A percentile compares a stretch with the other conserved stretches of the same genome.
These are phyloP conservation scores for Shargacucullia verbasci DNA, from an alignment of 2,888 invertebrate genomes.

Conservation along the genomic window DNA sequence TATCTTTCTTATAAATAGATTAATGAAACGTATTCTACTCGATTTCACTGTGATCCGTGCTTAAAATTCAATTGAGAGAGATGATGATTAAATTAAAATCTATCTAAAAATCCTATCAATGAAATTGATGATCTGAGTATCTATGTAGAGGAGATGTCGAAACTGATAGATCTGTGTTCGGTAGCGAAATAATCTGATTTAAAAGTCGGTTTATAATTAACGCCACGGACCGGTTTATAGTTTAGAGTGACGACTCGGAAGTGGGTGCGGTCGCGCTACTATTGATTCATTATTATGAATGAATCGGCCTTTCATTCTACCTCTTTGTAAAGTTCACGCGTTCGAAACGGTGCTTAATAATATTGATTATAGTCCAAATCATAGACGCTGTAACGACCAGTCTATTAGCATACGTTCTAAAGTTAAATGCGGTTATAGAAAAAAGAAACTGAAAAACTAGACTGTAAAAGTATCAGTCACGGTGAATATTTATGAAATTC, in stretches of 20 bases:
- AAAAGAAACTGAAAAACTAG: slow-evolving; percentile 55
- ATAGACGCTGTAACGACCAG: slow-evolving; percentile 68
- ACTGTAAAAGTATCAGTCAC: slow-evolving; percentile 25
- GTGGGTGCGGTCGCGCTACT: slow-evolving; percentile 73
- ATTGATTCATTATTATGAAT: slow-evolving; percentile 85
- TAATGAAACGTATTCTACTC: slow-evolving; percentile 29
- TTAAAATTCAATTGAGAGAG: slow-evolving; percentile 70
- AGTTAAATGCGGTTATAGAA: slow-evolving; percentile 53
- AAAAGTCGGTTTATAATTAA: slow-evolving; percentile 85
- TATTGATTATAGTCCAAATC: slow-evolving; percentile 75
- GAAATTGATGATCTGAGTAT: slow-evolving; percentile 78
- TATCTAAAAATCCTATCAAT: slow-evolving; percentile 75
- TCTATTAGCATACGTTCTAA: slow-evolving; percentile 65
- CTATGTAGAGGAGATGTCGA: slow-evolving; percentile 72
- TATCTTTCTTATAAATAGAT: slow-evolving; percentile 40
- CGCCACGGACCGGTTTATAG: slow-evolving; percentile 78
- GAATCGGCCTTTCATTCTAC: slow-evolving; percentile 82
- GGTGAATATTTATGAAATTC: slow-evolving; percentile 51
- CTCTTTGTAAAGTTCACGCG: slow-evolving; percentile 68
- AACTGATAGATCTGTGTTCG: slow-evolving; percentile 75
- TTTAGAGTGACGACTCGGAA: slow-evolving; percentile 75
- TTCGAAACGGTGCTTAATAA: slow-evolving; percentile 73
- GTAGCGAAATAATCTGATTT: slow-evolving; percentile 85
- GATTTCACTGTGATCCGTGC: slow-evolving; percentile 55
- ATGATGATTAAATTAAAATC: slow-evolving; percentile 76